Conservation (phyloP, 2,888 invertebrate species). For the Lordiphosa andalusiaca region DNA sequence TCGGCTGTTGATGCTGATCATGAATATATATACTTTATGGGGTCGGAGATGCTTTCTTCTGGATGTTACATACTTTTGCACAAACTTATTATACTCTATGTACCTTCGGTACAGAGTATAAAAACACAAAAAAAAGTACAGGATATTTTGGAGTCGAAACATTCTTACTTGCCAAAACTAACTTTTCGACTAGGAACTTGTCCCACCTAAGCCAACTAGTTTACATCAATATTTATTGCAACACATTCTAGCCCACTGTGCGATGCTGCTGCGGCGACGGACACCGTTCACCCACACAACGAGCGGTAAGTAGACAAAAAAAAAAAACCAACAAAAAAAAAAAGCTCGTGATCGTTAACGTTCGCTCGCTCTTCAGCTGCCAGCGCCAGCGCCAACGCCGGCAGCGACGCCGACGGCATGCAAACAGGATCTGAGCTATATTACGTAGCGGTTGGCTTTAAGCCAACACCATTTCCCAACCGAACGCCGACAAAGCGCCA, state of each 20-base stretch:
- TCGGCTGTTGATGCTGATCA: too few species aligned
- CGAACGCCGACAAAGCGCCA: conserved; percentile 54
- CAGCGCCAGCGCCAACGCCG: conserved; percentile 7
- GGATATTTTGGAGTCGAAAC: too few species aligned
- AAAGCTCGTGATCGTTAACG: conserved; percentile 36
- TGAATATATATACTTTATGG: too few species aligned
- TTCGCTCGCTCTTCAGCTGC: conserved; percentile 17
- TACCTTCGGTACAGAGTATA: too few species aligned
- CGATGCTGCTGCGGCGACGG: conserved; percentile 17
- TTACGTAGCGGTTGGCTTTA: conserved; percentile 76
- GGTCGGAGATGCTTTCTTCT: too few species aligned
- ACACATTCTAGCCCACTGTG: conserved; percentile 15
- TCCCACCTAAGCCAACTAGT: too few species aligned
- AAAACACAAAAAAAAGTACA: too few species aligned
- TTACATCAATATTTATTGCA: too few species aligned
- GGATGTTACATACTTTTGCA: too few species aligned
- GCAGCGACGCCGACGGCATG: conserved; percentile 54
- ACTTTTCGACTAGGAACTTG: too few species aligned
- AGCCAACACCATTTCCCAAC: conserved; percentile 77
- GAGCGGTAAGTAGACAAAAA: conserved; percentile 10
- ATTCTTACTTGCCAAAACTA: too few species aligned
- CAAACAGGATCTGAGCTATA: conserved; percentile 78
- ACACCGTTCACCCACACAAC: conserved; percentile 3
- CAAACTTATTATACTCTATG: too few species aligned
- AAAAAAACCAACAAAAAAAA: conserved; percentile 25